A percentile compares a stretch with the other conserved stretches of the same genome.
phyloP scores from a whole-genome alignment of 2,113 vertebrate genomes.

The chimpanzee (Pan troglodytes) region NHGRI_mPanTro3-v2.1_pri NC_072410.2:117674001-117674500 shows the following conservation, averaged over 20 bases:
- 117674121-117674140: rapidly evolving
- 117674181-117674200: rapidly evolving
- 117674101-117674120: not conserved
- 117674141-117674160: not conserved
- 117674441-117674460: rapidly evolving
- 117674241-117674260: not conserved
- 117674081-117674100: too few species aligned
- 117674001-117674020: not conserved
- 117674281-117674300: too few species aligned
- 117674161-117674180: too few species aligned
- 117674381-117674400: not conserved
- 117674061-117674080: not conserved
- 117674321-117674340: not conserved
- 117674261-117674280: not conserved
- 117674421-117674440: too few species aligned
- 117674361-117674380: not conserved
- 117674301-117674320: not conserved
- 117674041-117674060: not conserved
- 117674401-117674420: too few species aligned
- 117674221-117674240: not conserved
- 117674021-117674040: rapidly evolving
- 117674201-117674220: too few species aligned
- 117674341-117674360: not conserved
- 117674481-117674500: not conserved
- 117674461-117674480: not conserved